phyloP scores from a whole-genome alignment of 2,888 invertebrate genomes.

The Mesorhabditis sp. region DNA sequence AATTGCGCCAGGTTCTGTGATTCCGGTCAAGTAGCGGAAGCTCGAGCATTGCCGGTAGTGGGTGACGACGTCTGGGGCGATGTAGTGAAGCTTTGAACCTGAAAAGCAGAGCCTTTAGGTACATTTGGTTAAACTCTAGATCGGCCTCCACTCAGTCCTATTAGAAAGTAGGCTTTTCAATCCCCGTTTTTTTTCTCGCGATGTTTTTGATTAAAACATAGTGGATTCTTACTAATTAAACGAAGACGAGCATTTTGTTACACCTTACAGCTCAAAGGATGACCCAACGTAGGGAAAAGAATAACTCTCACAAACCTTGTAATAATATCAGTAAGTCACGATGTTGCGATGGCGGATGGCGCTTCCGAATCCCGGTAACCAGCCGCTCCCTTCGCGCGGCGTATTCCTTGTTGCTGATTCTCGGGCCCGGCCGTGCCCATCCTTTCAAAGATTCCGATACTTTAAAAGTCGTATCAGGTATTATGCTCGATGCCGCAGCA shows the following conservation, averaged over 20 bases:
- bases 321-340: background rate
- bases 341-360: background rate
- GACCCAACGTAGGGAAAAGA: background rate
- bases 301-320: background rate
- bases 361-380: conserved; percentile 3
- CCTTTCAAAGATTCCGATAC: conserved; percentile 12
- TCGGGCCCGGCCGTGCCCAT: conserved; percentile 13
- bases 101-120: too few relatives aligned
- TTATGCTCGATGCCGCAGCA: conserved; percentile 7
- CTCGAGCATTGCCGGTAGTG: conserved; percentile 37
- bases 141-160: too few relatives aligned
- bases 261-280: background rate
- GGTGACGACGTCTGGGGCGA: conserved; percentile 49
- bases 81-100: conserved; percentile 13
- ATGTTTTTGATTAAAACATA: too few relatives aligned
- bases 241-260: too few relatives aligned
- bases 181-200: too few relatives aligned
- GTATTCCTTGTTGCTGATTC: conserved; percentile 24
- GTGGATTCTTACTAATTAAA: too few relatives aligned
- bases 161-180: too few relatives aligned
- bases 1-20: conserved; percentile 28
- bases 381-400: conserved; percentile 18
- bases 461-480: conserved; percentile 16
- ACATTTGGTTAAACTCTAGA: too few relatives aligned
- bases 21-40: conserved; percentile 43